phyloP scores from a whole-genome alignment of 2,888 invertebrate genomes.

The Cheiracanthium punctorium region DNA sequence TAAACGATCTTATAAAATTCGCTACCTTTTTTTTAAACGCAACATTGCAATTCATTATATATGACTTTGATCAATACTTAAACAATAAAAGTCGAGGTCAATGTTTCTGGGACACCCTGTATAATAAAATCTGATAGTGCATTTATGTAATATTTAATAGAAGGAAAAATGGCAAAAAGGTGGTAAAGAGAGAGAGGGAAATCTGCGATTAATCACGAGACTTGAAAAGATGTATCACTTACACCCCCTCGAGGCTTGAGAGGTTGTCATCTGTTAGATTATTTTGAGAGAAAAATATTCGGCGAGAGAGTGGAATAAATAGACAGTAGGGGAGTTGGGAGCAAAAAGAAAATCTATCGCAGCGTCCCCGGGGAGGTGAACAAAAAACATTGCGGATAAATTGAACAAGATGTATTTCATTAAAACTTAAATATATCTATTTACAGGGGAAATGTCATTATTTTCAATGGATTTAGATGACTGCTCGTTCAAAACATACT shows the following conservation, averaged over 20 bases:
- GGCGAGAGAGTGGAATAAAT: background rate
- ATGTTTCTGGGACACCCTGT: no score
- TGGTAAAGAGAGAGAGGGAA: no score
- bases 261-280: slow-evolving; percentile 26
- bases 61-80: no score
- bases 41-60: no score
- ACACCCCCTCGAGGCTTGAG: slow-evolving; percentile 12
- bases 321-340: background rate
- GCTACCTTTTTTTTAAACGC: no score
- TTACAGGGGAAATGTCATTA: background rate
- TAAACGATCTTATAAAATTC: no score
- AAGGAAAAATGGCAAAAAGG: background rate
- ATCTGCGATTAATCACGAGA: slow-evolving; percentile 42
- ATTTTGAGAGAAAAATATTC: slow-evolving; percentile 13
- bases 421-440: background rate
- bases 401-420: background rate
- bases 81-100: no score
- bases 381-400: background rate
- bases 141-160: no score
- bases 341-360: background rate
- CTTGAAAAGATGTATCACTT: slow-evolving; percentile 42
- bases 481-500: no score
- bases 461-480: no score
- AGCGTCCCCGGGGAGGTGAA: background rate
- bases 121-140: no score